phyloP scores from a whole-genome alignment of 1,140 invertebrate species.

The Metopolophium dirhodum region DNA sequence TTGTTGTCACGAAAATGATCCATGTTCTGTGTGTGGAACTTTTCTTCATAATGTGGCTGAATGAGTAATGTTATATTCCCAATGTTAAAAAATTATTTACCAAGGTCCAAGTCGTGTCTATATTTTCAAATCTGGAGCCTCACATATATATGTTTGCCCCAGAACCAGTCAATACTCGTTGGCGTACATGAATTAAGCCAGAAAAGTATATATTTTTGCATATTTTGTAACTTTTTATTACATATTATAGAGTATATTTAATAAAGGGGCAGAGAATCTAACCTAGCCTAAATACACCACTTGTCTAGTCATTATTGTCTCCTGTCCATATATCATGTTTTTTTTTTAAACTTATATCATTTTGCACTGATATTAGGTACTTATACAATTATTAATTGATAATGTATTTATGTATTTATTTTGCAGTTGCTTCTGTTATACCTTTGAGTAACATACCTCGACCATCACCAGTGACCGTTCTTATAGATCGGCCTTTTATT shows the following conservation, averaged over 20 bases:
- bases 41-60: background rate
- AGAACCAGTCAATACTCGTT: too few species aligned
- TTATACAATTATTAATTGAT: background rate
- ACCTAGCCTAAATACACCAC: too few species aligned
- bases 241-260: too few species aligned
- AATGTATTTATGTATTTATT: background rate
- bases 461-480: background rate
- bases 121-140: background rate
- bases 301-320: too few species aligned
- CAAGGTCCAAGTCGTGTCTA: background rate
- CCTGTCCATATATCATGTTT: too few species aligned
- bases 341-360: too few species aligned
- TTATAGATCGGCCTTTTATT: constrained; percentile 34
- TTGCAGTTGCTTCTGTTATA: constrained; percentile 33
- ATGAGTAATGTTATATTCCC: background rate
- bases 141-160: background rate
- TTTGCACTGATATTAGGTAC: too few species aligned
- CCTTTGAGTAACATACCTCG: constrained; percentile 11
- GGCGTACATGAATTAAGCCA: too few species aligned
- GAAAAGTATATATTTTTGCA: too few species aligned
- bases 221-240: too few species aligned
- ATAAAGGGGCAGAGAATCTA: too few species aligned
- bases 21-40: background rate
- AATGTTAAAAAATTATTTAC: background rate
- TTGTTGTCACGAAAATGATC: background rate